phyloP scores from a whole-genome alignment of 2,888 invertebrate genomes.

The Ophonus ardosiacus region DNA sequence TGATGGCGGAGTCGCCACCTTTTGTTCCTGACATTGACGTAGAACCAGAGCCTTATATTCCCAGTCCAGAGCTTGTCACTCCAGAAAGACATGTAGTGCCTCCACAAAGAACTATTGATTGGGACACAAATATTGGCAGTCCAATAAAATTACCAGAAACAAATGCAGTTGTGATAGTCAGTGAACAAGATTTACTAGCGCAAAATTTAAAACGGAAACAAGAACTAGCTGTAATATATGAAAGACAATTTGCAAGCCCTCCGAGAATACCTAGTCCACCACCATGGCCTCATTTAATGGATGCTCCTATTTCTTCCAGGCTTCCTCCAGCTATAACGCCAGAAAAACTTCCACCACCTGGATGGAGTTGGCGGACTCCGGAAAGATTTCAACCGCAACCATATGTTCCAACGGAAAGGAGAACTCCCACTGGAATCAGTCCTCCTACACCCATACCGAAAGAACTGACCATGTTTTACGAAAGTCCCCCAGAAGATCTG shows the following conservation, averaged over 20 bases:
- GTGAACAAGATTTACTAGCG: conserved; percentile 10
- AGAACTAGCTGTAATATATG: not conserved
- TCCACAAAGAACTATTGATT: not conserved
- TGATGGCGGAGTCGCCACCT: conserved; percentile 2
- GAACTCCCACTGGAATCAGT: not conserved
- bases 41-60: not conserved
- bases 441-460: not conserved
- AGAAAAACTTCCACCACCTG: not conserved
- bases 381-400: not conserved
- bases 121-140: conserved; percentile 11
- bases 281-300: conserved; percentile 44
- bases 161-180: conserved; percentile 21
- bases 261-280: conserved; percentile 20
- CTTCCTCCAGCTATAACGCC: not conserved
- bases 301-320: conserved; percentile 3
- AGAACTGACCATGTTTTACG: conserved; percentile 1
- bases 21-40: conserved; percentile 31
- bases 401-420: not conserved
- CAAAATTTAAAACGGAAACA: conserved; percentile 11
- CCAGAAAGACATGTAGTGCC: conserved; percentile 17
- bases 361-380: not conserved
- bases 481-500: conserved; percentile 10
- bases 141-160: not conserved
- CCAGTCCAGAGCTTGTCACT: conserved; percentile 20
- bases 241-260: conserved; percentile 7